Conservation (phyloP, 2,888 invertebrate species). For the Ectemnius cavifrons region DNA sequence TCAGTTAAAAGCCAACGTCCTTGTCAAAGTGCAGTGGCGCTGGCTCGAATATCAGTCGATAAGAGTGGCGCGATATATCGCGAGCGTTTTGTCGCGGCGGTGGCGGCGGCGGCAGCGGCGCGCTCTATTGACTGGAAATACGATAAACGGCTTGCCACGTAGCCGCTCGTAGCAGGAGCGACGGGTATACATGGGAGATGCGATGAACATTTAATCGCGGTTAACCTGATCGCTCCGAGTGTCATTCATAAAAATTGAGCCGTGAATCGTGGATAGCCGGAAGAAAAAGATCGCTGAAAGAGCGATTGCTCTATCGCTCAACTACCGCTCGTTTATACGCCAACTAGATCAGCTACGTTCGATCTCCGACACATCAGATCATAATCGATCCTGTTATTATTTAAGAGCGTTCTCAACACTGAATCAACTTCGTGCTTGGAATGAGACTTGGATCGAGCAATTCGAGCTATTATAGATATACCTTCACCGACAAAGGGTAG, state of each 20-base stretch:
- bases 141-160: constrained; percentile 48
- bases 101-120: too few relatives aligned
- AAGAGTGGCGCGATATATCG: too few relatives aligned
- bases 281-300: constrained; percentile 20
- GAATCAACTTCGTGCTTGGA: too few relatives aligned
- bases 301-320: constrained; percentile 19
- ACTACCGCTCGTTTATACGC: not conserved
- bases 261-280: constrained; percentile 9
- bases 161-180: constrained; percentile 29
- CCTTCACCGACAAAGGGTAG: not conserved
- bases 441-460: too few relatives aligned
- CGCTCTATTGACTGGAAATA: constrained; percentile 58
- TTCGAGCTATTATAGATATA: too few relatives aligned
- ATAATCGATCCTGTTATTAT: too few relatives aligned
- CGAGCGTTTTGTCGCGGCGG: constrained; percentile 28
- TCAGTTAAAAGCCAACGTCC: too few relatives aligned
- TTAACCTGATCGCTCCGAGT: constrained; percentile 2
- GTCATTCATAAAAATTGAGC: constrained; percentile 18
- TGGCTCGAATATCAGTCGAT: too few relatives aligned
- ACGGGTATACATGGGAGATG: constrained; percentile 14
- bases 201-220: constrained; percentile 52
- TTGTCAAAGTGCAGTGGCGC: constrained; percentile 11
- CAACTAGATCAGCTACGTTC: too few relatives aligned
- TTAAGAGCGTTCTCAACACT: too few relatives aligned
- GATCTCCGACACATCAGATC: too few relatives aligned